Base-by-base conservation (phyloP, 2,797 vertebrate genomes). In the Lepus oiostolus region DNA sequence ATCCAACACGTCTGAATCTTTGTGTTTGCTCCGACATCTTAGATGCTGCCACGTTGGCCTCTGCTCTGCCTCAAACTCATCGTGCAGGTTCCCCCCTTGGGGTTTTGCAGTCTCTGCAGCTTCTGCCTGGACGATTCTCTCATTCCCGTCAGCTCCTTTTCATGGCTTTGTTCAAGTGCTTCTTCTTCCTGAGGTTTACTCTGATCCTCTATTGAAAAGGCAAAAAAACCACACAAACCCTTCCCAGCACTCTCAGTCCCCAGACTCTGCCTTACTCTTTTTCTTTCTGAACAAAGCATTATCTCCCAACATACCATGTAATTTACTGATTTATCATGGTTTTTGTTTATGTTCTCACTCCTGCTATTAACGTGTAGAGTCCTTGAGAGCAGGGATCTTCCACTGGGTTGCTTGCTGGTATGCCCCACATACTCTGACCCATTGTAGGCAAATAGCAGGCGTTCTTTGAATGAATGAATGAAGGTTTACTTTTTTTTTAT, bases 261-360 rank as follows among this genome's bases (percentile, higher is more conserved):
- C 30, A 67, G 47, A 24, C 7, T 13, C n/a, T 54, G 28, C 5
- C 84, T 42, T 32, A 28, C 60, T 28, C 67, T 50, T 47, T 58
- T 90, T 75, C 32, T 62, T 68, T 75, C 63, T 82, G 38, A 75
- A n/a, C 24, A 19, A 80, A 85, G 17, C 58, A 58, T 47, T 52
- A 0, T 85, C 72, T 82, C 68, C 22, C 58, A 60, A 65, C 16
- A 28, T 60, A 70, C 58, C 50, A n/a, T 63, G 8, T 30, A 94
- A 85, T 35, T 50, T 54, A 21, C 32, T 90, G 71, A 68, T 21
- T 89, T 74, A 62, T 88, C 81, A 85, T 22, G 4, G 38, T 42
- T 85, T 52, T 79, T 75, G 30, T 70, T 95, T 83, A 83, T 77
- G 76, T 94, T 77, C 70, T 75, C 52, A 87, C 14, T 60, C 63